phyloP scores from a whole-genome alignment of 2,888 invertebrate species.

The Thereva nobilitata region DNA sequence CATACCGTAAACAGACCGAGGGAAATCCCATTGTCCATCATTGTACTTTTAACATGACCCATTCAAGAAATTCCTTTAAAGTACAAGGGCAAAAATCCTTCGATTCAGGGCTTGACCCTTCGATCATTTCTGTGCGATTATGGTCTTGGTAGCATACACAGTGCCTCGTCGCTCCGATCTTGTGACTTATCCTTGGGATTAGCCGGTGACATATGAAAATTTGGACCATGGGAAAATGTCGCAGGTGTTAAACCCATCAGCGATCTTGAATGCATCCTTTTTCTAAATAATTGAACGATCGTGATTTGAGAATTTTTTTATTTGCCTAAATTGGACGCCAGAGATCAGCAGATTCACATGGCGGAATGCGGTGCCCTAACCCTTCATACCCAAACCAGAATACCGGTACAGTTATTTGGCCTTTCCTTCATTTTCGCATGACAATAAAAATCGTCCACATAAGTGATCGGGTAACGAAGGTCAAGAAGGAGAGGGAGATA shows the following conservation, averaged over 20 bases:
- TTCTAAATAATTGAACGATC: constrained; percentile 33
- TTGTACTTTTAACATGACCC: constrained; percentile 32
- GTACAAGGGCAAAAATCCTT: not conserved
- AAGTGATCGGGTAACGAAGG: constrained; percentile 30
- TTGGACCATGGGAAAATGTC: constrained; percentile 39
- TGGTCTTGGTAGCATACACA: constrained; percentile 13
- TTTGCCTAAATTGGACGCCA: constrained; percentile 28
- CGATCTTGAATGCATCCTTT: constrained; percentile 28
- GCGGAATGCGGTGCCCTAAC: constrained; percentile 4
- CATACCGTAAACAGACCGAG: constrained; percentile 37
- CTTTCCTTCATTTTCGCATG: constrained; percentile 33
- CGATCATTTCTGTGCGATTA: constrained; percentile 25
- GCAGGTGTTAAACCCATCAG: constrained; percentile 34
- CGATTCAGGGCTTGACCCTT: constrained; percentile 31
- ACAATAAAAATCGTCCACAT: constrained; percentile 25
- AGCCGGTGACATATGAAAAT: constrained; percentile 36
- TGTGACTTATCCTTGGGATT: constrained; percentile 23
- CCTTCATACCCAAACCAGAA: constrained; percentile 11
- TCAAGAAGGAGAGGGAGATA: constrained; percentile 7
- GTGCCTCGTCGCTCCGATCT: constrained; percentile 25
- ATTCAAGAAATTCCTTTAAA: constrained; percentile 21
- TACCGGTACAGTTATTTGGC: constrained; percentile 35
- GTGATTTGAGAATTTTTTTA: constrained; percentile 29
- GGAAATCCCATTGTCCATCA: constrained; percentile 40
- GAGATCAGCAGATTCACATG: constrained; percentile 5